Evolutionary conservation across 2,797 vertebrate species (phyloP).

Genomic region (Macroramphosus scolopax): DNA sequence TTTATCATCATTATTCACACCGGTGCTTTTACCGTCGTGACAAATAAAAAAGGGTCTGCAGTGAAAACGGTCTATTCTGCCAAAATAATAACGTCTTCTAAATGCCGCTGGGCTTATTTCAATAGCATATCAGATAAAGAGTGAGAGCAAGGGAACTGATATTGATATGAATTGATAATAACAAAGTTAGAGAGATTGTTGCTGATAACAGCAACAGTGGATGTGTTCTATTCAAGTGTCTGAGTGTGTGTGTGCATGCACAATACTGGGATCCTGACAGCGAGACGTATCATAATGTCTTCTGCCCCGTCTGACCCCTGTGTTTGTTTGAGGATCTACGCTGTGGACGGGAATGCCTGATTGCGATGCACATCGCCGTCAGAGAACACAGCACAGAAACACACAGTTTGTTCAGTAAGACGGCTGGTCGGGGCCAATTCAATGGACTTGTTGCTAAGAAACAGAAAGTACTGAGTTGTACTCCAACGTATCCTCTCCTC

Average conservation of each 20-base stretch:
- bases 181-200: too few relatives aligned
- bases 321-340: neutral
- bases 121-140: neutral
- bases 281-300: too few relatives aligned
- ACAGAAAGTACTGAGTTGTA: constrained; percentile 54
- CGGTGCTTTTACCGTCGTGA: too few relatives aligned
- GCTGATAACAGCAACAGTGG: too few relatives aligned
- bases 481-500: constrained; percentile 28
- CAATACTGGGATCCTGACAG: too few relatives aligned
- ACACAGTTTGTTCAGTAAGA: constrained; percentile 2
- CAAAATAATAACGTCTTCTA: neutral
- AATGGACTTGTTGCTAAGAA: constrained; percentile 64
- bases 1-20: neutral
- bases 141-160: too few relatives aligned
- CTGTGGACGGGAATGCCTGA: constrained; percentile 2
- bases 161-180: too few relatives aligned
- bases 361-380: constrained; percentile 1
- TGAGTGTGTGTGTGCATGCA: neutral
- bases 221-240: too few relatives aligned
- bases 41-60: too few relatives aligned
- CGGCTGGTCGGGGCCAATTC: constrained; percentile 31
- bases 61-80: neutral
- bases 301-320: too few relatives aligned
- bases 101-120: neutral
- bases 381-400: constrained; percentile 1